A percentile compares a stretch with the other conserved stretches of the same genome.
These are phyloP conservation scores for Naso thynnoides DNA, from an alignment of 2,797 vertebrate genomes.

Conservation along the genomic window DNA sequence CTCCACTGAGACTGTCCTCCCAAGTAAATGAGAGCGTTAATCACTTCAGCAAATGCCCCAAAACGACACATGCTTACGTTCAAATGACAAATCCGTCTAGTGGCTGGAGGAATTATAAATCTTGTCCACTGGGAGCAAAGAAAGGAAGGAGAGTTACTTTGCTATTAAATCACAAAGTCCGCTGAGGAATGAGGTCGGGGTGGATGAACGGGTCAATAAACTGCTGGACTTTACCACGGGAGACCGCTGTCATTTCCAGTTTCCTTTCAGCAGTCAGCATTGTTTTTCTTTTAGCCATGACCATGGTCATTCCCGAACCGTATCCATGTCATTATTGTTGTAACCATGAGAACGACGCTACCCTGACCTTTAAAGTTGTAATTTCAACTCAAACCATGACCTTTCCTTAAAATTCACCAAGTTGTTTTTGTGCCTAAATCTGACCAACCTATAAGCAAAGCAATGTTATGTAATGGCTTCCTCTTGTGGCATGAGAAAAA, in stretches of 20 bases:
- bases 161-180: constrained; percentile 22
- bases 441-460: not conserved
- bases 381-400: not conserved
- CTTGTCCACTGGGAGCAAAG: not conserved
- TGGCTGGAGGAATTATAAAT: not conserved
- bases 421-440: not conserved
- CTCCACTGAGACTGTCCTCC: not conserved
- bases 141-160: not conserved
- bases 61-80: not conserved
- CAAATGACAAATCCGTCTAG: not conserved
- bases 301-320: not conserved
- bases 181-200: not conserved
- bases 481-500: not conserved
- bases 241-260: constrained; percentile 7
- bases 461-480: not conserved
- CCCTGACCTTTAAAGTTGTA: not conserved
- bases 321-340: constrained; percentile 3
- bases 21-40: not conserved
- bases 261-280: not conserved
- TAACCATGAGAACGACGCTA: not conserved
- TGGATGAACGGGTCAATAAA: constrained; percentile 23
- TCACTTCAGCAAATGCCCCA: not conserved
- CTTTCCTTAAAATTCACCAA: not conserved
- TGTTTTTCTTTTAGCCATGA: not conserved
- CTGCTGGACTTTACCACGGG: constrained; percentile 14